Percentiles rank a stretch among this genome's conserved stretches.
These are phyloP conservation scores for Canis aureus DNA, from an alignment of 2,113 vertebrate genomes.

Conservation along the genomic window DNA sequence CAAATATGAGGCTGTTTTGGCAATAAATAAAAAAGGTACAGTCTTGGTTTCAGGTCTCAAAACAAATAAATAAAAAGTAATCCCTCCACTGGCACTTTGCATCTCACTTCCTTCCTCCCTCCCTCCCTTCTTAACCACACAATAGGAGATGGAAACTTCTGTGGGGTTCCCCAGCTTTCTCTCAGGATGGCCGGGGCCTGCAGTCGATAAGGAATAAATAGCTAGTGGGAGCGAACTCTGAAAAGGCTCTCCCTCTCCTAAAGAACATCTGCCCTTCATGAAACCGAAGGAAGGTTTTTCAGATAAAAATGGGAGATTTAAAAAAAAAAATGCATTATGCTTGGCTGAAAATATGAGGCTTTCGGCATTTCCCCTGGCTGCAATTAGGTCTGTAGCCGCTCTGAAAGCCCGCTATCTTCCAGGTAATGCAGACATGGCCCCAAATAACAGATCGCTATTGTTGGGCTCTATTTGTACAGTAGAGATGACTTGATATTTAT, in stretches of 20 bases:
- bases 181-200: constrained; percentile 2
- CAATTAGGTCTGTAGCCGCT: background rate
- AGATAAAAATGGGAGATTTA: constrained; percentile 12
- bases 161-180: background rate
- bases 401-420: background rate
- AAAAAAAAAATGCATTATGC: background rate
- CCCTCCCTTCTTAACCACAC: background rate
- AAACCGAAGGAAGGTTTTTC: background rate
- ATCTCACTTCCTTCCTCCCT: background rate
- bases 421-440: background rate
- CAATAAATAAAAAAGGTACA: rapidly evolving
- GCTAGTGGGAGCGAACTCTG: background rate
- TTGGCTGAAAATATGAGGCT: background rate
- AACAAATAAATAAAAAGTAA: constrained; percentile 63
- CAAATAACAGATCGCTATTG: background rate
- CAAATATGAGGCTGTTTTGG: background rate
- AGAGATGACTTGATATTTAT: constrained; percentile 7
- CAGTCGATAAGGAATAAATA: constrained; percentile 65
- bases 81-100: background rate
- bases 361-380: background rate
- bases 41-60: constrained; percentile 22
- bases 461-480: background rate
- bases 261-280: constrained; percentile 42
- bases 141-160: constrained; percentile 47
- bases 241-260: constrained; percentile 40